Percentiles rank a stretch among this genome's conserved stretches.
Evolutionary conservation across 2,888 invertebrate species (phyloP).

Genomic region (Yponomeuta evonymella): DNA sequence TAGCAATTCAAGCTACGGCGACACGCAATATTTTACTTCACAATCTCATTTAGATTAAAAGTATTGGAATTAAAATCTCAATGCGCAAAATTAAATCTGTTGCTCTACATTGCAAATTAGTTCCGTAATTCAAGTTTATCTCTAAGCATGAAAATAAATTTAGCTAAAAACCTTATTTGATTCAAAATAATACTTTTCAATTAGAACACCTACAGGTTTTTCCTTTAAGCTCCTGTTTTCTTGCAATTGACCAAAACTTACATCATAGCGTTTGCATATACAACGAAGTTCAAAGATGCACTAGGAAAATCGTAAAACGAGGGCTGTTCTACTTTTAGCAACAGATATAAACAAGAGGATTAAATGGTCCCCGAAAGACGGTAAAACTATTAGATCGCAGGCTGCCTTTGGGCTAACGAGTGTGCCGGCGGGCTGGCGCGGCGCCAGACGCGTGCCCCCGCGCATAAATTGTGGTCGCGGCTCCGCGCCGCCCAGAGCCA

Average conservation of each 20-base stretch:
- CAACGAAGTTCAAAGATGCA: constrained; percentile 7
- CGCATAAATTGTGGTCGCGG: constrained; percentile 52
- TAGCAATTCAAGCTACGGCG: too few species aligned
- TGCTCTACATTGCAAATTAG: too few species aligned
- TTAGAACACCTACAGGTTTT: not conserved
- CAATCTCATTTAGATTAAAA: too few species aligned
- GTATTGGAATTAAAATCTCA: too few species aligned
- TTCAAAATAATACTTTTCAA: not conserved
- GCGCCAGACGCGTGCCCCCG: constrained; percentile 40
- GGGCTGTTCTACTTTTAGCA: constrained; percentile 24
- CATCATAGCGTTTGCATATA: not conserved
- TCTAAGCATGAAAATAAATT: too few species aligned
- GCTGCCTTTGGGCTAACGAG: constrained; percentile 55
- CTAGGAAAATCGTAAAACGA: constrained; percentile 28
- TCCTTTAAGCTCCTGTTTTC: too few species aligned
- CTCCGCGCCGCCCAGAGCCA: constrained; percentile 24
- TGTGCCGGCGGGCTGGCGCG: constrained; percentile 45
- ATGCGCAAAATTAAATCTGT: too few species aligned
- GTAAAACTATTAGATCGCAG: constrained; percentile 61
- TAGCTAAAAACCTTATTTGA: too few species aligned
- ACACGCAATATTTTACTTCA: too few species aligned
- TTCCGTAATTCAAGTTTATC: too few species aligned
- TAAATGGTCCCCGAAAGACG: constrained; percentile 46
- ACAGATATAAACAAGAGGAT: constrained; percentile 54
- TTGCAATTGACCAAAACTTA: not conserved